A percentile compares a stretch with the other conserved stretches of the same genome.
Evolutionary conservation across 2,888 invertebrate genomes (phyloP).

Genomic region (Drosophila testacea): DNA sequence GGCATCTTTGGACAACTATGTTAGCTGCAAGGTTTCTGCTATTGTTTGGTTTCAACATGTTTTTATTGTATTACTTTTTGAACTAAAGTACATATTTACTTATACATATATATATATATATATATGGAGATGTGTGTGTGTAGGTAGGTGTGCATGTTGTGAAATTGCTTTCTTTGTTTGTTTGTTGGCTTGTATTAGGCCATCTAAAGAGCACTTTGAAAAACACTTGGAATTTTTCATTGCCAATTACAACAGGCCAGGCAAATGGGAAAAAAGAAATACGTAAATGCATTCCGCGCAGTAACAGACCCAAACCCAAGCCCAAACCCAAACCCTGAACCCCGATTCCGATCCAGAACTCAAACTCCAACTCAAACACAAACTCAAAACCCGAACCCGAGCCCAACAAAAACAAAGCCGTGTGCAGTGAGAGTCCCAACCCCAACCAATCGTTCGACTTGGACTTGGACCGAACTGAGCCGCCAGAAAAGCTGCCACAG

Average conservation of each 20-base stretch:
- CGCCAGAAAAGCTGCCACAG: conserved; percentile 13
- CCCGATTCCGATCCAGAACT: conserved; percentile 10
- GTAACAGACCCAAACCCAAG: conserved; percentile 39
- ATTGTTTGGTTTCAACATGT: conserved; percentile 29
- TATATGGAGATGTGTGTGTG: neutral
- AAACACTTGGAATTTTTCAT: conserved; percentile 70
- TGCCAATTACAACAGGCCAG: conserved; percentile 62
- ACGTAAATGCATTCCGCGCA: conserved; percentile 60
- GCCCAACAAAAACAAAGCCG: conserved; percentile 9
- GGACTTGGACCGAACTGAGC: conserved; percentile 36
- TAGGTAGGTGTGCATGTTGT: conserved; percentile 29
- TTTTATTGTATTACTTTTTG: conserved; percentile 35
- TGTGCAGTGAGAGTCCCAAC: conserved; percentile 35
- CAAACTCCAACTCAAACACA: too few relatives aligned
- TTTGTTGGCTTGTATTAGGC: conserved; percentile 51
- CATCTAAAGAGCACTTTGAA: conserved; percentile 62
- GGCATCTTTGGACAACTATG: conserved; percentile 17
- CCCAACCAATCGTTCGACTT: conserved; percentile 31
- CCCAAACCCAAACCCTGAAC: conserved; percentile 16
- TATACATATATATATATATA: conserved; percentile 10
- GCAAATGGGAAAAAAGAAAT: conserved; percentile 37
- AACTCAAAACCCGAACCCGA: neutral
- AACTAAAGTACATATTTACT: neutral
- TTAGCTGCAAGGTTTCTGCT: conserved; percentile 32
- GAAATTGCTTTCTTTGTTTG: conserved; percentile 57